These are phyloP conservation scores for Casuarius casuarius DNA, from an alignment of 2,113 vertebrate genomes.

Conservation along the genomic window DNA sequence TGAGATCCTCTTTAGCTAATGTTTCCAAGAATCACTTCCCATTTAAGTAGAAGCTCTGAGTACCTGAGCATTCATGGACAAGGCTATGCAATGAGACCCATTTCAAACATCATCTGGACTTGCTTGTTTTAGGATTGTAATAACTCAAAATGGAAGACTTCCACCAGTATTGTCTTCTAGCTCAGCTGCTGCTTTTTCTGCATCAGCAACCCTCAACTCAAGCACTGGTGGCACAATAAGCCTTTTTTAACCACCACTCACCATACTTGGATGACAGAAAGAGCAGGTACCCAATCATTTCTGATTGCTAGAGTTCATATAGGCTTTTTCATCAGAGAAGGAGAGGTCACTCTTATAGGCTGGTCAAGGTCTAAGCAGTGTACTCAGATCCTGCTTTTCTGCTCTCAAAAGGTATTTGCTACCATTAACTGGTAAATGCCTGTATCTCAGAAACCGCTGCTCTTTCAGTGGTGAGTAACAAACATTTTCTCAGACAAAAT, in stretches of 20 bases:
- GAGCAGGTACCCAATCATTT: neutral
- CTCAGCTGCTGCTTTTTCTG: neutral
- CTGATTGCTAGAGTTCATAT: neutral
- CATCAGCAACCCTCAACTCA: neutral
- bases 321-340: neutral
- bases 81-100: accelerated
- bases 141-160: neutral
- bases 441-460: neutral
- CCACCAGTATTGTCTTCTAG: neutral
- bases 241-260: neutral
- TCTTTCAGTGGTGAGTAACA: neutral
- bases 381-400: neutral
- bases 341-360: neutral
- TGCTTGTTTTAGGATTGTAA: neutral
- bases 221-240: neutral
- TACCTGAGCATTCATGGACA: neutral
- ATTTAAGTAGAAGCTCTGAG: neutral
- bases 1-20: neutral
- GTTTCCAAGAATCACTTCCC: neutral
- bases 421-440: neutral
- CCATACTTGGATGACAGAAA: neutral
- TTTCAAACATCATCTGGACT: neutral
- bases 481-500: neutral
- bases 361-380: neutral
- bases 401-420: neutral